Evolutionary conservation across 2,113 vertebrate species (phyloP).

Genomic region (Pipra filicauda): DNA sequence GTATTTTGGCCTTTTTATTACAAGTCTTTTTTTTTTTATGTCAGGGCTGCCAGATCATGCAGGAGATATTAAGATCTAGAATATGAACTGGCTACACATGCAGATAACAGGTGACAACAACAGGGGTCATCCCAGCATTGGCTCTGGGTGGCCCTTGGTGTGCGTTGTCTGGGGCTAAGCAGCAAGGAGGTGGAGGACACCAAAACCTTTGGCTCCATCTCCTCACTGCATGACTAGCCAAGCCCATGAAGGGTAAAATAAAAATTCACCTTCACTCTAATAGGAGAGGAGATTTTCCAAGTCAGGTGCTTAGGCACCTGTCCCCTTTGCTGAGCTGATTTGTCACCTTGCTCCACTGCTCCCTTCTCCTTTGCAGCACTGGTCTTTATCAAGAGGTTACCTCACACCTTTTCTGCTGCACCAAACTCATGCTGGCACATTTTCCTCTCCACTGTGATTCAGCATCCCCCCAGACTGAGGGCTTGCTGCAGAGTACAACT

Average conservation of each 20-base stretch:
- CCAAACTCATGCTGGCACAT: not conserved
- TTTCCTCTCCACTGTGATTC: not conserved
- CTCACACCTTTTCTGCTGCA: not conserved
- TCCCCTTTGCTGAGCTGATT: not conserved
- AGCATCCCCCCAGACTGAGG: not conserved
- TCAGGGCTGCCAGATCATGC: not conserved
- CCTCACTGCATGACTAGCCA: not conserved
- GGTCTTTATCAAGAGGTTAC: not conserved
- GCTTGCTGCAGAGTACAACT: not conserved
- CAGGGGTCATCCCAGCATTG: not conserved
- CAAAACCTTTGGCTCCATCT: not conserved
- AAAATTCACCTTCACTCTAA: not conserved
- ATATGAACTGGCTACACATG: not conserved
- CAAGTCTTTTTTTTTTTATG: not conserved
- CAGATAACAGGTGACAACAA: not conserved
- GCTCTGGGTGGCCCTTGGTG: rapidly evolving
- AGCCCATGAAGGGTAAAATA: not conserved
- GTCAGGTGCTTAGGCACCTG: not conserved
- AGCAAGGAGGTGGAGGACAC: not conserved
- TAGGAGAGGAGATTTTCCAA: not conserved
- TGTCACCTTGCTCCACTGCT: not conserved
- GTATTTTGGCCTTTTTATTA: not conserved
- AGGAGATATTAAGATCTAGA: not conserved
- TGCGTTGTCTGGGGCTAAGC: not conserved
- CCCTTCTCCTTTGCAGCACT: not conserved